phyloP scores from a whole-genome alignment of 1,140 invertebrate species.

The Sarcophaga peregrina region DNA sequence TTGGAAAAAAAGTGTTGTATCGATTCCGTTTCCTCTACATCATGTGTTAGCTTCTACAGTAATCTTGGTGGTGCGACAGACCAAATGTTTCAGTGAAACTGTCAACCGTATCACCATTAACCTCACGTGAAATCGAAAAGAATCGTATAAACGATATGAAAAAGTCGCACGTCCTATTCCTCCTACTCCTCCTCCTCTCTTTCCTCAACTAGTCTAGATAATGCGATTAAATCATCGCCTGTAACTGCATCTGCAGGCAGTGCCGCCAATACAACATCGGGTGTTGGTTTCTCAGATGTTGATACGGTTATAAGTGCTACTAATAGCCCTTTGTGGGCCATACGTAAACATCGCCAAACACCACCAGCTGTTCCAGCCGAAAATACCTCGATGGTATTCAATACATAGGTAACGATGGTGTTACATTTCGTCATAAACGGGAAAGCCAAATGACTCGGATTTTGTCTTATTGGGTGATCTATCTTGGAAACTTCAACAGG shows the following conservation, averaged over 20 bases:
- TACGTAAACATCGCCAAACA: slow-evolving; percentile 56
- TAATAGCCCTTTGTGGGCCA: slow-evolving; percentile 58
- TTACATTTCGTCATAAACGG: slow-evolving; percentile 75
- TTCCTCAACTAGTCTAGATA: slow-evolving; percentile 45
- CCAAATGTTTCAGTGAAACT: too few relatives aligned
- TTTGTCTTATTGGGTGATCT: slow-evolving; percentile 70
- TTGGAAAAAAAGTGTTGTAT: too few relatives aligned
- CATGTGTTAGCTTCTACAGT: too few relatives aligned
- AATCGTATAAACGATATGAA: slow-evolving; percentile 78
- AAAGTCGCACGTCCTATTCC: slow-evolving; percentile 59
- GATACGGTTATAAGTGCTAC: slow-evolving; percentile 69
- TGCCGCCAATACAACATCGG: slow-evolving; percentile 57
- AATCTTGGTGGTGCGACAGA: too few relatives aligned
- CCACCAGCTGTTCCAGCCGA: slow-evolving; percentile 49
- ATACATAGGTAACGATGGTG: slow-evolving; percentile 91
- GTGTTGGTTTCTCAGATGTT: slow-evolving; percentile 57
- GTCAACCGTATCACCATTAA: slow-evolving; percentile 67
- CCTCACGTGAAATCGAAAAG: slow-evolving; percentile 76
- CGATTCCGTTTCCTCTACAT: too few relatives aligned
- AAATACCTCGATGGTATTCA: slow-evolving; percentile 84
- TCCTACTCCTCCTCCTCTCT: slow-evolving; percentile 17
- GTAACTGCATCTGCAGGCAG: slow-evolving; percentile 50
- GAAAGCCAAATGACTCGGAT: slow-evolving; percentile 78
- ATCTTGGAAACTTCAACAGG: slow-evolving; percentile 75
- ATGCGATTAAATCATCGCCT: slow-evolving; percentile 46